Conservation (phyloP, 1,140 invertebrate species). For the Macrotrachela quadricornifera region DNA sequence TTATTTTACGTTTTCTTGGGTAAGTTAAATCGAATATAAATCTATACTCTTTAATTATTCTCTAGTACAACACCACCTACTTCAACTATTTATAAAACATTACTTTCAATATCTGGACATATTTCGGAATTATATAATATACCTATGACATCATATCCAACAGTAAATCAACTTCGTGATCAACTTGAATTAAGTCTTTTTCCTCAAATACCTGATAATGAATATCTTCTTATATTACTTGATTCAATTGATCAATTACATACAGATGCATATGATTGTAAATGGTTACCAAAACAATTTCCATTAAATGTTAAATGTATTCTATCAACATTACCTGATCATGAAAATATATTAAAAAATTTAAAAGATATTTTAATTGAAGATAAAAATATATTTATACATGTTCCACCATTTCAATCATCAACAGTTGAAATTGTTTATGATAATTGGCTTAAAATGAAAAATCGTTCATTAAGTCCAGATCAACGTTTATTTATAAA, state of each 20-base stretch:
- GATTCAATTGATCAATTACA: constrained; percentile 20
- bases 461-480: neutral
- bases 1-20: neutral
- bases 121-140: neutral
- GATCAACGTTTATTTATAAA: neutral
- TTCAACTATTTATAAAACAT: neutral
- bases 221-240: constrained; percentile 18
- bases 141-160: neutral
- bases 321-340: constrained; percentile 15
- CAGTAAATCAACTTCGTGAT: neutral
- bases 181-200: neutral
- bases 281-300: constrained; percentile 21
- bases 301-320: constrained; percentile 22
- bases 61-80: neutral
- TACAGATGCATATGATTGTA: constrained; percentile 13
- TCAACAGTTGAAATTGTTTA: neutral
- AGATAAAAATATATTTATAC: neutral
- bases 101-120: neutral
- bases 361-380: neutral
- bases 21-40: constrained; percentile 11
- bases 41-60: constrained; percentile 12
- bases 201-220: neutral
- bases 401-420: neutral
- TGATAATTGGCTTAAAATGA: neutral
- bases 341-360: neutral